These are phyloP conservation scores for Caerostris darwini DNA, from an alignment of 1,140 invertebrate genomes.

Conservation along the genomic window DNA sequence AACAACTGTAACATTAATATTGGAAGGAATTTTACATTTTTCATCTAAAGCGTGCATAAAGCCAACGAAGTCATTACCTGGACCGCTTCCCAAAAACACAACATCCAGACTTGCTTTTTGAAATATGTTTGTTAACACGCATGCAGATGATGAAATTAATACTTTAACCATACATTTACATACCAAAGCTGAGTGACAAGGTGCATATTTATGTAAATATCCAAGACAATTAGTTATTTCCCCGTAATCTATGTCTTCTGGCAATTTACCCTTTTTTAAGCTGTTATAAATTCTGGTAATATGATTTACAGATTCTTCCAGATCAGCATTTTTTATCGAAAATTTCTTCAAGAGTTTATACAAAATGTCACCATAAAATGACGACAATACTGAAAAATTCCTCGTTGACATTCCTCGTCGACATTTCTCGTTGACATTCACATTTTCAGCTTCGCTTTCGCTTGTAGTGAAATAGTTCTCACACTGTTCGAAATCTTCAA, in stretches of 20 bases:
- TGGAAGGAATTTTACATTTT: too few species aligned
- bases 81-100: neutral
- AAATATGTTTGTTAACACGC: neutral
- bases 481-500: neutral
- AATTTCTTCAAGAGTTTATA: neutral
- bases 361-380: neutral
- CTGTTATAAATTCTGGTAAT: neutral
- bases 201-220: neutral
- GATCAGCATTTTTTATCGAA: neutral
- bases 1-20: neutral
- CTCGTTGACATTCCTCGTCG: too few species aligned
- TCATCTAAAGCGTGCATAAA: neutral
- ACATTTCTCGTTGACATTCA: too few species aligned
- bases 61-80: neutral
- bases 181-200: neutral
- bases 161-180: neutral
- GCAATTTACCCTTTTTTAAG: neutral
- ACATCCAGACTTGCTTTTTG: neutral
- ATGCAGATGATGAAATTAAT: neutral
- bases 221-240: neutral
- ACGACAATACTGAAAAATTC: neutral
- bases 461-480: neutral
- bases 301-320: neutral
- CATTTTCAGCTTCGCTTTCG: neutral
- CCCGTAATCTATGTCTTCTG: neutral